Evolutionary conservation across 2,888 invertebrate species (phyloP), one percentile per base, ranked within the genome.

Genomic region (Tipula vernalis): DNA sequence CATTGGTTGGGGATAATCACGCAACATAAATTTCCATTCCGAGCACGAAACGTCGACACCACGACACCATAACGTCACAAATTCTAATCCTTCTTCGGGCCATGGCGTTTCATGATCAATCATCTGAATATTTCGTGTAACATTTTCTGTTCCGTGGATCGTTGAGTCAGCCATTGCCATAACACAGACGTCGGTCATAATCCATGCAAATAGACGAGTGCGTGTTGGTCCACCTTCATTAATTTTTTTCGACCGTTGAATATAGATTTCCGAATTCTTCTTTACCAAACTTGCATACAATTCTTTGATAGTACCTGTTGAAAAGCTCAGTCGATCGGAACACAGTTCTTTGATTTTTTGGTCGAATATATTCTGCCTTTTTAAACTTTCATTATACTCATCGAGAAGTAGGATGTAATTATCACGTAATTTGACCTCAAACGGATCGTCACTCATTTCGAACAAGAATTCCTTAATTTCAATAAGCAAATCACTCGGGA

Each of bases 361-460:
- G 89, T 98, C 98, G 39, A 99, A 93, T 93, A 98, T 95, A 87
- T 96, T 95, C 88, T 96, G 94, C 28, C 99, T 93, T 90, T 98
- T 98, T 89, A 97, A 93, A 90, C 97, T 97, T 91, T 99, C 99
- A 89, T 96, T 95, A 89, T 97, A 98, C 91, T 99, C 99, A 89
- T 99, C 99, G 89, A 98, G 97, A 85, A 98, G 91, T 0, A 99
- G 92, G 90, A 98, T 98, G 91, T 98, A 99, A 91, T 99, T 99
- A 89, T 99, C 98, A 0, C 98, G 94, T 6, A 99, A 92, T 90
- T 97, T 97, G 3, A 99, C 98, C 92, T 99, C 99, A 90, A 99
- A 99, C 0, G 99, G 99, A 93, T 99, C 99, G 90, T 99, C 99
- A 88, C 96, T 96, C 92, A 99, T 95, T 92, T 99, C 98, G 89